A percentile compares a stretch with the other conserved stretches of the same genome.
Conservation (phyloP, 1,140 invertebrate genomes). For the Centruroides vittatus region DNA sequence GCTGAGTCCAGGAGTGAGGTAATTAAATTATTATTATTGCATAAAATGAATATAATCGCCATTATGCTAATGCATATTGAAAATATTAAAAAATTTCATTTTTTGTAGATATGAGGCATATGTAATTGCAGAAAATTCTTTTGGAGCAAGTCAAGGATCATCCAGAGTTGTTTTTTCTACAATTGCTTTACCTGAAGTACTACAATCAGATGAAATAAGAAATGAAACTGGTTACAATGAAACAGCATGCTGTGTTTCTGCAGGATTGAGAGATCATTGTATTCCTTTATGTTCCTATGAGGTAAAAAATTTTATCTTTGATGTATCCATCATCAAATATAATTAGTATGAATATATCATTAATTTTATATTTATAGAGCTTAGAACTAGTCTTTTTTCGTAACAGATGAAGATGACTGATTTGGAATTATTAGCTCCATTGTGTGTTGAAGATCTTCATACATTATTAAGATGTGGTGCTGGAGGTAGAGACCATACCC, state of each 20-base stretch:
- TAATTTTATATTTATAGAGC: too few species aligned
- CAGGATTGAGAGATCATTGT: conserved; percentile 50
- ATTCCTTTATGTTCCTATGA: conserved; percentile 63
- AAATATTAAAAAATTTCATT: not conserved
- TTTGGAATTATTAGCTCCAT: conserved; percentile 35
- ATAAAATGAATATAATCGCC: too few species aligned
- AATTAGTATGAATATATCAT: too few species aligned
- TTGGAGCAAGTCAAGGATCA: conserved; percentile 56
- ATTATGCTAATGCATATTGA: too few species aligned
- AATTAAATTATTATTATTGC: not conserved
- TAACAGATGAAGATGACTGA: conserved; percentile 14
- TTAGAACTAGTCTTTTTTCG: too few species aligned
- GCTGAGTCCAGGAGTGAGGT: conserved; percentile 44
- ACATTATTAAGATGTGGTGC: conserved; percentile 49
- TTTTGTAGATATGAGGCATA: conserved; percentile 53
- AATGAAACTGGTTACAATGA: conserved; percentile 45
- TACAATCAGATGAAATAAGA: not conserved
- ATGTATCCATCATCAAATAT: too few species aligned
- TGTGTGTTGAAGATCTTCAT: conserved; percentile 48
- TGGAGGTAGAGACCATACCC: conserved; percentile 53
- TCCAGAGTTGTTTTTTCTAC: conserved; percentile 54
- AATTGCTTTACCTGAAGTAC: not conserved
- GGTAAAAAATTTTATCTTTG: not conserved
- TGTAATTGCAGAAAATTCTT: conserved; percentile 58
- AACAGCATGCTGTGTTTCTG: conserved; percentile 54